Conservation (phyloP, 1,140 invertebrate genomes). For the Chironomus striatipennis region DNA sequence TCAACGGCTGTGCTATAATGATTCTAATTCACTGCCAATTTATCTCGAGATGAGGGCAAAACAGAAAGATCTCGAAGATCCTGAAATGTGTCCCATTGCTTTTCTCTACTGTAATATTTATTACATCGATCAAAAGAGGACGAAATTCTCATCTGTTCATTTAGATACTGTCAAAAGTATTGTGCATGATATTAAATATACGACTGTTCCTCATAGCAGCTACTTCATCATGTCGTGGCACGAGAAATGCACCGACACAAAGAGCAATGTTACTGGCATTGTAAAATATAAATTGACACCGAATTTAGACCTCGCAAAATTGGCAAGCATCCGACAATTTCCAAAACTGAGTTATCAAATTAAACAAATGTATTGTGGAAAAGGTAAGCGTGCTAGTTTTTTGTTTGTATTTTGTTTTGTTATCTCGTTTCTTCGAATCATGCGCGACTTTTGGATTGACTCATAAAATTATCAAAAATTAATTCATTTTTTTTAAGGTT, state of each 20-base stretch:
- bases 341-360: constrained; percentile 5
- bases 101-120: neutral
- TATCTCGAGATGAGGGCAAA: constrained; percentile 17
- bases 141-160: constrained; percentile 11
- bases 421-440: too few relatives aligned
- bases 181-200: neutral
- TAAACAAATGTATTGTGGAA: neutral
- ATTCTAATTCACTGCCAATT: neutral
- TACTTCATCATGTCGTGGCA: neutral
- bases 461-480: too few relatives aligned
- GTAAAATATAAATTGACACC: constrained; percentile 5
- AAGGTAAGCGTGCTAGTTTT: neutral
- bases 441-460: too few relatives aligned
- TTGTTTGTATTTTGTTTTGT: too few relatives aligned
- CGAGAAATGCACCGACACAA: neutral
- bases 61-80: neutral
- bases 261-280: neutral
- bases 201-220: constrained; percentile 2
- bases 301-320: neutral
- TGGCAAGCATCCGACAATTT: neutral
- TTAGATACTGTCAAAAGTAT: constrained; percentile 1
- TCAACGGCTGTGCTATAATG: constrained; percentile 17
- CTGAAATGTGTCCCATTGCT: neutral
- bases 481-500: too few relatives aligned
- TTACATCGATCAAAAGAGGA: neutral